phyloP scores from a whole-genome alignment of 92 coral and sea anemone genomes.

The Heteractis magnifica region DNA sequence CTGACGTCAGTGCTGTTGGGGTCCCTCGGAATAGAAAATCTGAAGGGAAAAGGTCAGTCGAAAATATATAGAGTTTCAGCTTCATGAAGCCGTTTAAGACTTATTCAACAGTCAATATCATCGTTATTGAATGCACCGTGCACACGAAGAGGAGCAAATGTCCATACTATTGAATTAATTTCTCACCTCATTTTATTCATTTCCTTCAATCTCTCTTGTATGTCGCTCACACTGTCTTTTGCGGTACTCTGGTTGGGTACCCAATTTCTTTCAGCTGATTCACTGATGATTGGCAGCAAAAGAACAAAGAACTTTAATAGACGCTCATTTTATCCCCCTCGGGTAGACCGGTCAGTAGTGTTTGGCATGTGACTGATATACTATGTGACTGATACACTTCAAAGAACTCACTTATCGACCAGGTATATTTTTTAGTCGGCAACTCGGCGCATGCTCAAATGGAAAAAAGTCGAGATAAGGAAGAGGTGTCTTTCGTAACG shows the following conservation, averaged over 20 bases:
- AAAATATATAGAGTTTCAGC: too few relatives aligned
- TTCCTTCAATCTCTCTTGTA: conserved; percentile 38
- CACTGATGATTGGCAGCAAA: conserved; percentile 23
- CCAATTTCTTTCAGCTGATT: conserved; percentile 37
- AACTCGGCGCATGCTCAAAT: too few relatives aligned
- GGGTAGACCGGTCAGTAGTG: neutral
- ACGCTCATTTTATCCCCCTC: neutral
- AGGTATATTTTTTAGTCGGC: too few relatives aligned
- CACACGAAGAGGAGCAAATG: too few relatives aligned
- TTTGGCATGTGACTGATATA: neutral
- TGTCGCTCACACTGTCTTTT: conserved; percentile 26
- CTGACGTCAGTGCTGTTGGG: conserved; percentile 55
- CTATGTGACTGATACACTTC: neutral
- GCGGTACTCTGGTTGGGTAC: neutral
- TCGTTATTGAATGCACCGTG: too few relatives aligned
- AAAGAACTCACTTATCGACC: too few relatives aligned
- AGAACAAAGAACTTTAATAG: neutral
- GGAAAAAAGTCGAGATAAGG: too few relatives aligned
- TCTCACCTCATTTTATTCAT: conserved; percentile 46
- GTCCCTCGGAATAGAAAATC: conserved; percentile 53
- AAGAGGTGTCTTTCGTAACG: too few relatives aligned
- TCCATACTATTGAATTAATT: too few relatives aligned
- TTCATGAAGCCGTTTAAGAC: too few relatives aligned
- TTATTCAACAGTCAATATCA: too few relatives aligned
- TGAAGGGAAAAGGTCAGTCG: neutral